phyloP scores from a whole-genome alignment of 2,113 vertebrate species.

The Hippolais icterina region DNA sequence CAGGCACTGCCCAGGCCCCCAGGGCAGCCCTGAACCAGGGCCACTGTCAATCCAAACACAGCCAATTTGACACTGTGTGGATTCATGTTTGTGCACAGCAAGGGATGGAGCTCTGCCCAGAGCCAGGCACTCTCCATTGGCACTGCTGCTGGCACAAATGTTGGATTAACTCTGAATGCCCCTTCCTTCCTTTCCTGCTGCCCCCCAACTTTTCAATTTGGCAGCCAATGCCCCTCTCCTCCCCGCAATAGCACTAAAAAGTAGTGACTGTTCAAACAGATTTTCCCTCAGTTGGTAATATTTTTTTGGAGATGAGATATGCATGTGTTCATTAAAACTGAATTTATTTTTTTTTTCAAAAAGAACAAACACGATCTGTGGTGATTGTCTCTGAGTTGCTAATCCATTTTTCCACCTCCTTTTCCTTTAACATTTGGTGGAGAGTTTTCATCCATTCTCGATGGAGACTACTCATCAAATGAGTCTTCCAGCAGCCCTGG shows the following conservation, averaged over 20 bases:
- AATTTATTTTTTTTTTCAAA: background rate
- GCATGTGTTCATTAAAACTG: background rate
- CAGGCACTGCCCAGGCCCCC: background rate
- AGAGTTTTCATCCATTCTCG: background rate
- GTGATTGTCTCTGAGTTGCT: background rate
- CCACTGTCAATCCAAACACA: background rate
- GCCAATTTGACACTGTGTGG: background rate
- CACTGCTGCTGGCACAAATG: background rate
- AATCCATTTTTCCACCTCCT: background rate
- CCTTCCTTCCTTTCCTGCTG: background rate
- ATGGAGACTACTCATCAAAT: background rate
- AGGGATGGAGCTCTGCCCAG: background rate
- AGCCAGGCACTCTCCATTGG: background rate
- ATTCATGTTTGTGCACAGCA: background rate
- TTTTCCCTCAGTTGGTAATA: background rate
- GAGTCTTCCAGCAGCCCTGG: background rate
- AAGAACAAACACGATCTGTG: background rate
- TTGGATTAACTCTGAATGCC: background rate
- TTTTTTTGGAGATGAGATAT: background rate
- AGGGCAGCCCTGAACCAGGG: background rate
- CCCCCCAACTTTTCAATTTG: background rate
- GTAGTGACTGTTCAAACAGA: background rate
- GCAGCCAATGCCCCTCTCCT: background rate
- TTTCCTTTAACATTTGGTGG: background rate
- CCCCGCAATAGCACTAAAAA: background rate